These are phyloP conservation scores for Rapana venosa DNA, from an alignment of 2,888 invertebrate species.

Conservation along the genomic window DNA sequence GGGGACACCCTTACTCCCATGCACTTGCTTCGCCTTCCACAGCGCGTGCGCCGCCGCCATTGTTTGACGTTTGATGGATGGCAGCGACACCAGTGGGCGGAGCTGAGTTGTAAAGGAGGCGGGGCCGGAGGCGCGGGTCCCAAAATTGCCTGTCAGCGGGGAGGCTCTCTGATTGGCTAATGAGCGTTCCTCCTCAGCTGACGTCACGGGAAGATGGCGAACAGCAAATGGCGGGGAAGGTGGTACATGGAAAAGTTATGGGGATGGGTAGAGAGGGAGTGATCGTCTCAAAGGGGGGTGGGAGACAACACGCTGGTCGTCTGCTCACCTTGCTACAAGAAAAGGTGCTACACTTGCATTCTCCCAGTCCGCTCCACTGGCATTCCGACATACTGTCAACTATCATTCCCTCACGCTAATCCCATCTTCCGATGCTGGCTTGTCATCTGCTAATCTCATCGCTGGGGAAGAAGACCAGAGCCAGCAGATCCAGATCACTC, in stretches of 20 bases:
- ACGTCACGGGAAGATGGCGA: slow-evolving; percentile 31
- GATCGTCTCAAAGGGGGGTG: neutral
- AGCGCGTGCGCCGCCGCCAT: slow-evolving; percentile 28
- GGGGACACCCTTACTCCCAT: slow-evolving; percentile 14
- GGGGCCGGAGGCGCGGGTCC: neutral
- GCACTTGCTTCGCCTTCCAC: neutral
- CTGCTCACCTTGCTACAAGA: slow-evolving; percentile 22
- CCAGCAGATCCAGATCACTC: too few species aligned
- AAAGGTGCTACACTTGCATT: slow-evolving; percentile 18
- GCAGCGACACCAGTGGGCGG: slow-evolving; percentile 40
- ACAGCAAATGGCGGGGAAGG: neutral
- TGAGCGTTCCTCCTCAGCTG: slow-evolving; percentile 25
- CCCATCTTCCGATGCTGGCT: neutral
- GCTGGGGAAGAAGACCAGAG: neutral
- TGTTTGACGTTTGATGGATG: slow-evolving; percentile 35
- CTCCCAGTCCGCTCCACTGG: neutral
- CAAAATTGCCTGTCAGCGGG: slow-evolving; percentile 28
- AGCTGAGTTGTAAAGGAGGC: slow-evolving; percentile 25
- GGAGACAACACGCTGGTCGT: slow-evolving; percentile 2
- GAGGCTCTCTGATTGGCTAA: slow-evolving; percentile 41
- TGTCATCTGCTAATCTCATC: neutral
- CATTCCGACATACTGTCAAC: neutral
- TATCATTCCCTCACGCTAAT: neutral
- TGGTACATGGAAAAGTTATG: neutral
- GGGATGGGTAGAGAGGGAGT: neutral